Evolutionary conservation across 2,797 vertebrate genomes (phyloP).

Genomic region (Moxostoma hubbsi): DNA sequence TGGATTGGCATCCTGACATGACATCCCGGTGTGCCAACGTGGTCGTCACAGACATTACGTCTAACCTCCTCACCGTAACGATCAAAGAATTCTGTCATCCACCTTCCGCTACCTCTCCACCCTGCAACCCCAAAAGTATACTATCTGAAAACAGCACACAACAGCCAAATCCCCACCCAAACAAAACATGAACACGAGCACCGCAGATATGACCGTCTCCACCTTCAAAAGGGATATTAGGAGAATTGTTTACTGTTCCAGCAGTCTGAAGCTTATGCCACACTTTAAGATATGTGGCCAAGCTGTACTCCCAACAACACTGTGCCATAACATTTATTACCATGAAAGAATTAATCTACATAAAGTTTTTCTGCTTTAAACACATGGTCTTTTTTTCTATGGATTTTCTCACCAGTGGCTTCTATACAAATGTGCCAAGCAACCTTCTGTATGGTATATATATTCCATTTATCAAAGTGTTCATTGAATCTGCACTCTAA

Average conservation of each 20-base stretch:
- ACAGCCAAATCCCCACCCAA: slow-evolving; percentile 39
- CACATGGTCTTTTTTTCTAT: neutral
- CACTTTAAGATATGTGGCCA: slow-evolving; percentile 1
- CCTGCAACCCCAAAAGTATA: slow-evolving; percentile 50
- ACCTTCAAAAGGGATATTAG: neutral
- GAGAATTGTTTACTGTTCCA: too few relatives aligned
- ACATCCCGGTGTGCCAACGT: slow-evolving; percentile 87
- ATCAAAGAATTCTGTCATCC: slow-evolving; percentile 91
- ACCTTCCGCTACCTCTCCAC: slow-evolving; percentile 54
- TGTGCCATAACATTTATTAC: slow-evolving; percentile 35
- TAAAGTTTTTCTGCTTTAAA: neutral
- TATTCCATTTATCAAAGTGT: neutral
- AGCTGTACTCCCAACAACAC: slow-evolving; percentile 31
- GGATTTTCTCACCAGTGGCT: neutral
- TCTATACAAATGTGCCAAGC: neutral
- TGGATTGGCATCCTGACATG: slow-evolving; percentile 87
- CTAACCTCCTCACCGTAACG: slow-evolving; percentile 88
- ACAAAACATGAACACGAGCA: slow-evolving; percentile 36
- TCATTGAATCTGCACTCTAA: too few relatives aligned
- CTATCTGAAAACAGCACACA: slow-evolving; percentile 41
- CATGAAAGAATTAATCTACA: neutral
- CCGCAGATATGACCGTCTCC: slow-evolving; percentile 25
- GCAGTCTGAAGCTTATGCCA: neutral
- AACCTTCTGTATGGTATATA: neutral
- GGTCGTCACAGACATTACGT: slow-evolving; percentile 88